Evolutionary conservation across 1,140 invertebrate genomes (phyloP).

Genomic region (Procambarus clarkii): DNA sequence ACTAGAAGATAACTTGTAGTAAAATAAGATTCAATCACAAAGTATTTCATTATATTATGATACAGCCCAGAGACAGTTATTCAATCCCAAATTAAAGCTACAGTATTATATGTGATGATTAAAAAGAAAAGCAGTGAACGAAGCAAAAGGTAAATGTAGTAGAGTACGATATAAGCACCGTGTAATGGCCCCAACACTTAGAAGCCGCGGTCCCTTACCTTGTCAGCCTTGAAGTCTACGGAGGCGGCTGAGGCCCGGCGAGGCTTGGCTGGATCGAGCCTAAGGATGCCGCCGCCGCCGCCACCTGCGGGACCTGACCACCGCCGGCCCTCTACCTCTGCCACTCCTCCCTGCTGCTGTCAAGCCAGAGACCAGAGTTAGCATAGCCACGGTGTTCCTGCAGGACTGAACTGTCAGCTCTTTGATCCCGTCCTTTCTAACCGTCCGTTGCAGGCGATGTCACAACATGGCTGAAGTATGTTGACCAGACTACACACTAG

Average conservation of each 20-base stretch:
- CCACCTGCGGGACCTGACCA: constrained; percentile 21
- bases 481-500: too few relatives aligned
- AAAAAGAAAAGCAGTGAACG: neutral
- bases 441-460: too few relatives aligned
- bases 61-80: too few relatives aligned
- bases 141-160: too few relatives aligned
- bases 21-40: too few relatives aligned
- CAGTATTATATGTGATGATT: neutral
- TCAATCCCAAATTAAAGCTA: too few relatives aligned
- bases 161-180: neutral
- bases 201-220: constrained; percentile 1
- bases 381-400: constrained; percentile 2
- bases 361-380: neutral
- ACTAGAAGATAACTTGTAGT: too few relatives aligned
- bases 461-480: too few relatives aligned
- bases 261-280: constrained; percentile 42
- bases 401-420: too few relatives aligned
- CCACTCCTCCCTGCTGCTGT: constrained; percentile 29
- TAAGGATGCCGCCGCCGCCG: constrained; percentile 30
- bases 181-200: neutral
- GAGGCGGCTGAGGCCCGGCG: constrained; percentile 40
- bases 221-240: constrained; percentile 46
- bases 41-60: too few relatives aligned
- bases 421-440: too few relatives aligned
- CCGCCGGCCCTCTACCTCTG: constrained; percentile 62